Evolutionary conservation across 2,113 vertebrate genomes (phyloP).

Genomic region (Accipiter virgatus): DNA sequence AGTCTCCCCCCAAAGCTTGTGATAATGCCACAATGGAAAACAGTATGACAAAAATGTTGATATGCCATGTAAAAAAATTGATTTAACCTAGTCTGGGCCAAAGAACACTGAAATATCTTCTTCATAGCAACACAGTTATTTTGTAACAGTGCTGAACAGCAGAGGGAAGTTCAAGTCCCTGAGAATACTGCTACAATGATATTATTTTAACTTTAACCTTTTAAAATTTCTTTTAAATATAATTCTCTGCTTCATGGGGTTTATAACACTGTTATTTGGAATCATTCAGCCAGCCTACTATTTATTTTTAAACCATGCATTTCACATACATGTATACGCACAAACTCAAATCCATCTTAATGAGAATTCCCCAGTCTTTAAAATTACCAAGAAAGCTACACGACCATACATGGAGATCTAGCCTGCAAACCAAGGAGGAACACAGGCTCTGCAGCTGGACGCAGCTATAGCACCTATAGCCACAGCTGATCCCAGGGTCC

Average conservation of each 20-base stretch:
- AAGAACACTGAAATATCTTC: not conserved
- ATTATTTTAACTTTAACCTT: slow-evolving; percentile 19
- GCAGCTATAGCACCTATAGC: accelerated
- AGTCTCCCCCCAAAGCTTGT: not conserved
- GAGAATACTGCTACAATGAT: not conserved
- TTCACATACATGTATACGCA: not conserved
- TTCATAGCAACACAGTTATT: not conserved
- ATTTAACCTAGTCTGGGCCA: not conserved
- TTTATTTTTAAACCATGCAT: not conserved
- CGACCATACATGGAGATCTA: not conserved
- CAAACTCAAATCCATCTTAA: not conserved
- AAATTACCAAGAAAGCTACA: not conserved
- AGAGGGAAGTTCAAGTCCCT: not conserved
- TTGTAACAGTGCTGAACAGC: not conserved
- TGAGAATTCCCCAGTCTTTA: not conserved
- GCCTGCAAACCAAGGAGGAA: not conserved
- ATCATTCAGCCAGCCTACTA: not conserved
- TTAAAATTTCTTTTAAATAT: not conserved
- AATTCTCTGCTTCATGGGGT: not conserved
- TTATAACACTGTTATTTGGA: not conserved
- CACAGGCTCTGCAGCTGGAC: not conserved
- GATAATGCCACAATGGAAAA: not conserved
- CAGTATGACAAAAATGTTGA: not conserved
- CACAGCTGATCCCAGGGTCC: not conserved
- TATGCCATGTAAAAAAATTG: not conserved